These are phyloP conservation scores for Gallinago solitaria DNA, from an alignment of 2,797 vertebrate species.

Conservation along the genomic window DNA sequence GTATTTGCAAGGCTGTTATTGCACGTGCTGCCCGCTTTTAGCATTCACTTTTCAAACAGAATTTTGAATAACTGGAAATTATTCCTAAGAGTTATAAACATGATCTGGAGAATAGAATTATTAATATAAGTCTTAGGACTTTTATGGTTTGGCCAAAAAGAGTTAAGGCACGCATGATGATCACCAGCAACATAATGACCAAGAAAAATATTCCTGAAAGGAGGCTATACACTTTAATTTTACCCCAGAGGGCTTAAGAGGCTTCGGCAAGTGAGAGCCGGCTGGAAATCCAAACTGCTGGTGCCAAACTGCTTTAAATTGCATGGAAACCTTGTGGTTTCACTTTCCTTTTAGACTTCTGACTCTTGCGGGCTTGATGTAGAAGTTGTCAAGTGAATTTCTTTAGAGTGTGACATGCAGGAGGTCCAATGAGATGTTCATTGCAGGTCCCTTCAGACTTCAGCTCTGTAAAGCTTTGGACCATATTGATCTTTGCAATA, in stretches of 20 bases:
- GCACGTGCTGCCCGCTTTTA: fast-evolving
- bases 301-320: neutral
- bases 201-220: neutral
- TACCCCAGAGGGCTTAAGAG: neutral
- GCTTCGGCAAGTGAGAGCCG: neutral
- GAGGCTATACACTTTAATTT: neutral
- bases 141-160: neutral
- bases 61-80: neutral
- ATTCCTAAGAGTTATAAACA: neutral
- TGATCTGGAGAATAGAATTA: neutral
- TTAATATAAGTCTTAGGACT: neutral
- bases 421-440: neutral
- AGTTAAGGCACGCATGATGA: neutral
- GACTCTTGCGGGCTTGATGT: neutral
- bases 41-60: neutral
- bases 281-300: neutral
- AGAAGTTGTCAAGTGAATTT: neutral
- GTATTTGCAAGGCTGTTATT: neutral
- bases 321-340: neutral
- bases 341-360: neutral
- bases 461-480: neutral
- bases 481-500: neutral
- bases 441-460: neutral
- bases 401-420: neutral
- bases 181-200: neutral